phyloP scores from a whole-genome alignment of 1,140 invertebrate species.

The Nymphalis io region DNA sequence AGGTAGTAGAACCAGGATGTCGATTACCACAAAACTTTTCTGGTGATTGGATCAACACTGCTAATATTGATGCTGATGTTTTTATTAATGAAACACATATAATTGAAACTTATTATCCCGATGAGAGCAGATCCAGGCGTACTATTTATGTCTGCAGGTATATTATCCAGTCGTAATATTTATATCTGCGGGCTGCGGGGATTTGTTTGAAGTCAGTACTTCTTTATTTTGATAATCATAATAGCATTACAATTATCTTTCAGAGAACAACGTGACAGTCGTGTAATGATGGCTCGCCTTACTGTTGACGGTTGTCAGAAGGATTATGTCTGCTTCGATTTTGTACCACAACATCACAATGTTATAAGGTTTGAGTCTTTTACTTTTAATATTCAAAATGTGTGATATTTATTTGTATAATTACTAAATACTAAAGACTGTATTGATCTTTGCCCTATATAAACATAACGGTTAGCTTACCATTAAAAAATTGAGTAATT shows the following conservation, averaged over 20 bases:
- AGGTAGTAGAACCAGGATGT: conserved; percentile 94
- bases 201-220: too few relatives aligned
- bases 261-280: conserved; percentile 90
- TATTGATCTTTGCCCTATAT: too few relatives aligned
- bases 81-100: conserved; percentile 98
- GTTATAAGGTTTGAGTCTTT: conserved; percentile 85
- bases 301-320: conserved; percentile 99
- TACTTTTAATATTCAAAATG: neutral
- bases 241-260: conserved; percentile 35
- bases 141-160: conserved; percentile 95
- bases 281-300: conserved; percentile 96
- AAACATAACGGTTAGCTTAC: too few relatives aligned
- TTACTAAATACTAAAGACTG: too few relatives aligned
- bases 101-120: conserved; percentile 96
- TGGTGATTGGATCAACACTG: conserved; percentile 98
- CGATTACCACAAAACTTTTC: conserved; percentile 95
- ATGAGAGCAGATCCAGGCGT: conserved; percentile 91
- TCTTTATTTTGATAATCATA: neutral
- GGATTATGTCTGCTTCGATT: conserved; percentile 98
- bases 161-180: neutral
- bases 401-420: too few relatives aligned
- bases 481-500: too few relatives aligned
- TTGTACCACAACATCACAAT: conserved; percentile 97
- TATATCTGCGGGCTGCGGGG: too few relatives aligned
- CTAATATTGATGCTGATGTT: conserved; percentile 96